Percentiles rank a stretch among this genome's conserved stretches.
phyloP scores from a whole-genome alignment of 2,797 vertebrate species.

The Sparus aurata region DNA sequence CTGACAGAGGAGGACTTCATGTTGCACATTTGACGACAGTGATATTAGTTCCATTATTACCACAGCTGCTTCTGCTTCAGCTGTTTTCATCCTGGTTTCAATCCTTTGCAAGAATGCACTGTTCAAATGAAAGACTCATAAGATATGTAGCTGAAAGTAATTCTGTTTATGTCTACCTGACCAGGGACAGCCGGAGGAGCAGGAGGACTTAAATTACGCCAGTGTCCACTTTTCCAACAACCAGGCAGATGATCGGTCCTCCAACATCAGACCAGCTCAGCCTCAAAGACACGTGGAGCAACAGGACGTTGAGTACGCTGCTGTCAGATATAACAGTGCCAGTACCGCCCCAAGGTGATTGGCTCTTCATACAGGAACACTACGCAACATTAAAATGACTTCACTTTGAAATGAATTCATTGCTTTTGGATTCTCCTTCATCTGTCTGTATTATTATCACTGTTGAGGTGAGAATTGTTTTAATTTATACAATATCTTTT shows the following conservation, averaged over 20 bases:
- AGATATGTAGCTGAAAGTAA: background rate
- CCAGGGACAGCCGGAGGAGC: background rate
- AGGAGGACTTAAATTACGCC: slow-evolving; percentile 18
- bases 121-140: background rate
- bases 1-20: background rate
- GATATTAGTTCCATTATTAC: background rate
- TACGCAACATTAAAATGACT: background rate
- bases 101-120: background rate
- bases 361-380: background rate
- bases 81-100: background rate
- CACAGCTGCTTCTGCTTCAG: background rate
- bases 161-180: background rate
- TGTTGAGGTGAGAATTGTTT: background rate
- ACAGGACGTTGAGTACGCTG: background rate
- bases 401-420: background rate
- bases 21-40: background rate
- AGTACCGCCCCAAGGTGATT: background rate
- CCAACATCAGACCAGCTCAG: background rate
- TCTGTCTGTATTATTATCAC: background rate
- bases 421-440: too few species aligned
- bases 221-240: background rate
- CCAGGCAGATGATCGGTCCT: background rate
- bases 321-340: background rate
- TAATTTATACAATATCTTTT: too few species aligned
- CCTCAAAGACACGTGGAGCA: background rate